Conservation (phyloP, 2,113 vertebrate genomes). For the Eudorcas thomsonii region DNA sequence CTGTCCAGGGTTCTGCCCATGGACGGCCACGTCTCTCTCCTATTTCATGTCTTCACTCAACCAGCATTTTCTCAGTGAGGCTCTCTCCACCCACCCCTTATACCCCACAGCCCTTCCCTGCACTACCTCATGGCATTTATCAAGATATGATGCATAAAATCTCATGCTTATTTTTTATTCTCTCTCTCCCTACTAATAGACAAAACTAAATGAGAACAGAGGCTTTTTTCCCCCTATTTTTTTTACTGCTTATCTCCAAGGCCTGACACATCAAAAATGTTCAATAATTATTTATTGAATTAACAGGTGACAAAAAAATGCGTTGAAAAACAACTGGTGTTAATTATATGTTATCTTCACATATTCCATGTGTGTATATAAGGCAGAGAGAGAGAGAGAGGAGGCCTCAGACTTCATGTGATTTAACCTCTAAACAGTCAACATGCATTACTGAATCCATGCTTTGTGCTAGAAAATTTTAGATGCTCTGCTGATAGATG, state of each 20-base stretch:
- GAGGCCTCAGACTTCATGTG: not conserved
- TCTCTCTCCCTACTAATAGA: not conserved
- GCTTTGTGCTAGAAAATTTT: not conserved
- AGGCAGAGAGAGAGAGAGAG: not conserved
- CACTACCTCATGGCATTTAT: not conserved
- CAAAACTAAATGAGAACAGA: not conserved
- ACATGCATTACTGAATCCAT: not conserved
- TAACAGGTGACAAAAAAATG: not conserved
- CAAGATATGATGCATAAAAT: not conserved
- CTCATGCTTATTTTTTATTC: not conserved
- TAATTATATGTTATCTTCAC: not conserved
- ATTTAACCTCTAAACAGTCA: not conserved
- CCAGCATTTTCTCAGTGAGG: not conserved
- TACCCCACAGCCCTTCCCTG: not conserved
- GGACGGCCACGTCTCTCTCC: fast-evolving
- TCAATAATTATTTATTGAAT: not conserved
- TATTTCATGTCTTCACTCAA: not conserved
- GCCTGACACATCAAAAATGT: not conserved
- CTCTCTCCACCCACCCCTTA: not conserved
- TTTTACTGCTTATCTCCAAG: not conserved
- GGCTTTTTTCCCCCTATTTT: not conserved
- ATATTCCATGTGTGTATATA: not conserved
- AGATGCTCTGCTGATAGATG: not conserved
- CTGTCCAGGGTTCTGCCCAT: fast-evolving
- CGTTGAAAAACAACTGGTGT: not conserved